Conservation (phyloP, 2,797 vertebrate species). For the Streptopelia turtur region DNA sequence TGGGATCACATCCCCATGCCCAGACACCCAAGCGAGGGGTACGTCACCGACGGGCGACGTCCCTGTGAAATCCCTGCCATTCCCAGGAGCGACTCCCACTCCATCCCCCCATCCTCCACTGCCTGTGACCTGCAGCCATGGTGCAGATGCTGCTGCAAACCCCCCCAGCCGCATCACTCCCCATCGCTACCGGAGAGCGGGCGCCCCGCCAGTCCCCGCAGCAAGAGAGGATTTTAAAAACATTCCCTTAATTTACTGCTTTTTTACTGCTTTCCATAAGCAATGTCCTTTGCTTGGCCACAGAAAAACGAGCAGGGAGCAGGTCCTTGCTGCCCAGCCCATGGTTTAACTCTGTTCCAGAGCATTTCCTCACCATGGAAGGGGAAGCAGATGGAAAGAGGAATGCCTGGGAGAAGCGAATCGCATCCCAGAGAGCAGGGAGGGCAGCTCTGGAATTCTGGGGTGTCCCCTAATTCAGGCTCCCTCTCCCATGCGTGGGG, state of each 20-base stretch:
- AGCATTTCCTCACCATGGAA: too few species aligned
- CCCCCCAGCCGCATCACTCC: background rate
- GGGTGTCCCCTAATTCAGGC: background rate
- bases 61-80: background rate
- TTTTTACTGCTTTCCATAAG: background rate
- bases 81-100: background rate
- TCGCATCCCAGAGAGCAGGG: background rate
- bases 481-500: background rate
- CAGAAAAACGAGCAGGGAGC: background rate
- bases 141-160: background rate
- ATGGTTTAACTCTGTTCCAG: too few species aligned
- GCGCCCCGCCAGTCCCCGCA: background rate
- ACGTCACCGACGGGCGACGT: accelerated
- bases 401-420: background rate
- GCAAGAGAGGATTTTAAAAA: conserved; percentile 3
- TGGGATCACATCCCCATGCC: background rate
- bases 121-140: background rate
- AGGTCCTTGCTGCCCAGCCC: background rate
- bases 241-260: background rate
- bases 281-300: background rate
- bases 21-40: background rate
- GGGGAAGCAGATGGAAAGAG: background rate
- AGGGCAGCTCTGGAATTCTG: background rate
- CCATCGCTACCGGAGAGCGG: background rate
- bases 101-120: background rate